These are phyloP conservation scores for Pelodytes ibericus DNA, from an alignment of 2,797 vertebrate species.

Conservation along the genomic window DNA sequence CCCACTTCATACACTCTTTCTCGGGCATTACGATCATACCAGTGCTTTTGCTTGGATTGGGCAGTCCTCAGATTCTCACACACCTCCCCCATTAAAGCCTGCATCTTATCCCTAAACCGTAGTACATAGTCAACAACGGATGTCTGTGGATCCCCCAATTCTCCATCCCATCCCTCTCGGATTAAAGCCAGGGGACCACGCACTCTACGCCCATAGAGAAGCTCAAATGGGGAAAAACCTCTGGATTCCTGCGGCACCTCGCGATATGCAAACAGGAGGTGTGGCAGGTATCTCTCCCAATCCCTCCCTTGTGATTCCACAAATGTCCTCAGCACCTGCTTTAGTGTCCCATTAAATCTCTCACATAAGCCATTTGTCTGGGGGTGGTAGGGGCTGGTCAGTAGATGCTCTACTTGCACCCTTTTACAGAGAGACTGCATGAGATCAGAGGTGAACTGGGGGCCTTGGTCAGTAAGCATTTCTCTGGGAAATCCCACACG, in stretches of 20 bases:
- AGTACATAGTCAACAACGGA: too few species aligned
- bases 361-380: conserved; percentile 25
- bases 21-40: neutral
- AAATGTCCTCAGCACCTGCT: conserved; percentile 2
- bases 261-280: neutral
- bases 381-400: neutral
- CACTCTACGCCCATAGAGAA: neutral
- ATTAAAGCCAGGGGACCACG: neutral
- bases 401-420: conserved; percentile 6
- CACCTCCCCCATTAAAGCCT: neutral
- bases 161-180: neutral
- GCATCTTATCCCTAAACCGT: neutral
- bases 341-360: conserved; percentile 20
- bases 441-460: neutral
- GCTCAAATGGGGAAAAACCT: neutral
- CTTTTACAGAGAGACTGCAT: neutral
- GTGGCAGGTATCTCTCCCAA: conserved; percentile 1
- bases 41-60: neutral
- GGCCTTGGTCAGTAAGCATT: neutral
- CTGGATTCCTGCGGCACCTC: conserved; percentile 14
- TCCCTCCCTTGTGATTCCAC: neutral
- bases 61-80: neutral
- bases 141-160: neutral
- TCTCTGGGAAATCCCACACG: neutral
- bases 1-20: neutral